Evolutionary conservation across 2,797 vertebrate genomes (phyloP), one percentile per base, ranked within the genome.

Genomic region (Artibeus jamaicensis): DNA sequence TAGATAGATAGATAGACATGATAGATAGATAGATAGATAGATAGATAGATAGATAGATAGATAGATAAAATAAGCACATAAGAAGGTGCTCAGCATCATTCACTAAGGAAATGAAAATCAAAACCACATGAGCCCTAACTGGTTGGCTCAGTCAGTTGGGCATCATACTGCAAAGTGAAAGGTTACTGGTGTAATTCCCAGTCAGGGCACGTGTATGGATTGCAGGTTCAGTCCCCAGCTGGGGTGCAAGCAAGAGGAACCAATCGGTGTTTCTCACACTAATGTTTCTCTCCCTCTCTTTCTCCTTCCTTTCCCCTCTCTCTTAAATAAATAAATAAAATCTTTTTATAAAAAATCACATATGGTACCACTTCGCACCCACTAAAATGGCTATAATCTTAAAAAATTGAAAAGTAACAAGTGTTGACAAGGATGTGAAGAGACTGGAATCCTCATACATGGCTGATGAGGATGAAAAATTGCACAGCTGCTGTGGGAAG

Each of bases 91-190:
- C 48, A 88, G 53, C 9, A 53, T 84, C 53, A 55, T 37, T 78
- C 87, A 84, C 37, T 84, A 93, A 18, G 6, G 50, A 92, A 82
- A 82, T 21, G 9, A 93, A 93, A 77, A 68, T 84, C 71, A 88
- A 79, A 87, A 62, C 70, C 68, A 90, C 76, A 83, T 50, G 19
- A 84, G 22, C 62, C 15, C 62, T n/a, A 29, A n/a, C 32, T n/a
- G 29, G 29, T n/a, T 65, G 62, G 62, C 62, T 65, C 32, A n/a
- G 62, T n/a, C 14, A 32, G 32, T n/a, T 65, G 32, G 62, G 62
- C 62, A n/a, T n/a, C 29, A 18, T n/a, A 65, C 62, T 65, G 62
- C 62, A 65, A 65, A 32, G 62, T 65, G 32, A 65, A 65, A 65
- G 62, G 62, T 32, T 15, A 11, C 29, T 62, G 59, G 59, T 65